phyloP scores from a whole-genome alignment of 2,888 invertebrate species.

The Ormyrus labotus region DNA sequence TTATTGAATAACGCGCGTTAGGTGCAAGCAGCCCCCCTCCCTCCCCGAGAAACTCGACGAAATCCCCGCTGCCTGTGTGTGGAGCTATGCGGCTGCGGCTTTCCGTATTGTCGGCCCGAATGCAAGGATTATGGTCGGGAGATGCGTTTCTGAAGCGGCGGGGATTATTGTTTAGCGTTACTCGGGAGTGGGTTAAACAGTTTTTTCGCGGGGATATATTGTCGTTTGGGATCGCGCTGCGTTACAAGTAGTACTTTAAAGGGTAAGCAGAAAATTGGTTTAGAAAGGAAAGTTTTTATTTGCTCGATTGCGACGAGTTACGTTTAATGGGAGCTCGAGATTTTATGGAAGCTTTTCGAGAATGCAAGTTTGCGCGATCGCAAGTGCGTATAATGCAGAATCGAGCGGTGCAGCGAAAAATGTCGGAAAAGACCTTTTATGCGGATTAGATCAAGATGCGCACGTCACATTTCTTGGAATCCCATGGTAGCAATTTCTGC shows the following conservation, averaged over 20 bases:
- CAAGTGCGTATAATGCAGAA: no score
- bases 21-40: constrained; percentile 13
- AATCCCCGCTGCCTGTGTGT: background rate
- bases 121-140: constrained; percentile 41
- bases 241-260: background rate
- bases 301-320: no score
- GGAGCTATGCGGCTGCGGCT: background rate
- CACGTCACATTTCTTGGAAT: no score
- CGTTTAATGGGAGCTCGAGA: no score
- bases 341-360: no score
- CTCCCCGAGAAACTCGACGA: constrained; percentile 18
- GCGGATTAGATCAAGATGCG: no score
- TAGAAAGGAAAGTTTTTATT: no score
- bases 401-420: no score
- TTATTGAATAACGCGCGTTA: constrained; percentile 41
- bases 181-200: background rate
- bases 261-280: no score
- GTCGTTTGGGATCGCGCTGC: background rate
- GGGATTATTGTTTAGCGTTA: constrained; percentile 29
- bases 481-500: no score
- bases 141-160: constrained; percentile 40
- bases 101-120: background rate
- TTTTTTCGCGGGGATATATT: constrained; percentile 10
- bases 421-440: no score
- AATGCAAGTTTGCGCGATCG: no score